These are phyloP conservation scores for Zootoca vivipara DNA, from an alignment of 2,113 vertebrate genomes.

Conservation along the genomic window DNA sequence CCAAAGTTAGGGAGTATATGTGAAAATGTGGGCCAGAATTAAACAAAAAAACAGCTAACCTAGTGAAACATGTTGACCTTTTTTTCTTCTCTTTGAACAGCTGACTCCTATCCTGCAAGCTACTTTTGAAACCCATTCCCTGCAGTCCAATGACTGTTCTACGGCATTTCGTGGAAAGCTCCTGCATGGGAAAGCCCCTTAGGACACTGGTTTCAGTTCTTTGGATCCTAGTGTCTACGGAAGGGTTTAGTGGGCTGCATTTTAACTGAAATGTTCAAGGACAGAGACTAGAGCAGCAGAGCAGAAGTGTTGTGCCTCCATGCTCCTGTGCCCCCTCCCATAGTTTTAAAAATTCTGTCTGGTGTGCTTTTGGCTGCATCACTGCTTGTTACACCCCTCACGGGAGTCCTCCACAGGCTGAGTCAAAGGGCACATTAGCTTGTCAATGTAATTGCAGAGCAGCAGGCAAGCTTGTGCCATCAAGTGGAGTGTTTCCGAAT, in stretches of 20 bases:
- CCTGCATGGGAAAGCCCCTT: not conserved
- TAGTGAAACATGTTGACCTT: not conserved
- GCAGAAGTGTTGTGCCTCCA: not conserved
- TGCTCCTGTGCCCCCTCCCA: not conserved
- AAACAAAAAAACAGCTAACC: not conserved
- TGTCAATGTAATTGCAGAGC: not conserved
- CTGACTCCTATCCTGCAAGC: not conserved
- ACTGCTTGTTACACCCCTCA: not conserved
- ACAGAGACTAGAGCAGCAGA: not conserved
- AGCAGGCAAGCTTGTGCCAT: not conserved
- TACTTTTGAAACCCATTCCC: not conserved
- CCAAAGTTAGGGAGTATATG: not conserved
- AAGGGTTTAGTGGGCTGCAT: not conserved
- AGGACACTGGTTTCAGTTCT: not conserved
- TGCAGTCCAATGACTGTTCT: not conserved
- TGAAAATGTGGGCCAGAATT: not conserved
- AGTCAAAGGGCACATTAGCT: not conserved
- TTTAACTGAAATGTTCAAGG: not conserved
- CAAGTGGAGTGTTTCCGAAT: not conserved
- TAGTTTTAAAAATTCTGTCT: not conserved
- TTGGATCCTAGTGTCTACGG: not conserved
- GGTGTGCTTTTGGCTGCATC: not conserved
- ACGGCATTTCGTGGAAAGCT: too few species aligned
- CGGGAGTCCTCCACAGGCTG: not conserved
- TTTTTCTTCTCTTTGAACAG: not conserved